These are phyloP conservation scores for Euura lappo DNA, from an alignment of 1,140 invertebrate genomes.

Conservation along the genomic window DNA sequence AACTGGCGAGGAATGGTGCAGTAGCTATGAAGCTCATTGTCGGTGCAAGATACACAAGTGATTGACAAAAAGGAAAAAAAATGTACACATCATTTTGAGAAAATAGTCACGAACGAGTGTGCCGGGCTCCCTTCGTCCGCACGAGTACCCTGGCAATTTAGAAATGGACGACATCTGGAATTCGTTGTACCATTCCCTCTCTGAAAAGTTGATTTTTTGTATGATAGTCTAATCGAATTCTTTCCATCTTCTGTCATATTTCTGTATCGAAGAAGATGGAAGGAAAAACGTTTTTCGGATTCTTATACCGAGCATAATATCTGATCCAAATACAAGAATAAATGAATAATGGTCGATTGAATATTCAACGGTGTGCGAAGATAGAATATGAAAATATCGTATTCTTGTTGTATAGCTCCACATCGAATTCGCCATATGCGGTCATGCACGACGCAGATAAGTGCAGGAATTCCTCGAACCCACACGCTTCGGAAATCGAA, in stretches of 20 bases:
- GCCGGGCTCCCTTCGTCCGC: not conserved
- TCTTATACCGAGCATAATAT: not conserved
- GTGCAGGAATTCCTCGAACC: conserved; percentile 61
- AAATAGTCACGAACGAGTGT: not conserved
- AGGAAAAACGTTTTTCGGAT: not conserved
- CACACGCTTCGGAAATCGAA: conserved; percentile 27
- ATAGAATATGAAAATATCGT: not conserved
- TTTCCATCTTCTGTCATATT: not conserved
- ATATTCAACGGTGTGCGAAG: conserved; percentile 42
- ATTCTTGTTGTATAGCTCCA: conserved; percentile 43
- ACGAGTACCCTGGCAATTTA: not conserved
- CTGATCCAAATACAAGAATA: not conserved
- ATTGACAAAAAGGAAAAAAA: not conserved
- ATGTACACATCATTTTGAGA: not conserved
- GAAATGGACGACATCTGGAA: not conserved
- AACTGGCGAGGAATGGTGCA: not conserved
- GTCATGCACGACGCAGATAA: conserved; percentile 57
- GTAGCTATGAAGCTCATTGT: not conserved
- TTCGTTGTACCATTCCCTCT: not conserved
- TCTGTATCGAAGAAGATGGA: not conserved
- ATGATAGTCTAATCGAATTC: not conserved
- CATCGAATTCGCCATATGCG: conserved; percentile 54
- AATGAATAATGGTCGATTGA: conserved; percentile 36
- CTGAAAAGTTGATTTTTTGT: not conserved
- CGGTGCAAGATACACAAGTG: not conserved